These are phyloP conservation scores for Orchesellides sinensis DNA, from an alignment of 2,888 invertebrate genomes.

Conservation along the genomic window DNA sequence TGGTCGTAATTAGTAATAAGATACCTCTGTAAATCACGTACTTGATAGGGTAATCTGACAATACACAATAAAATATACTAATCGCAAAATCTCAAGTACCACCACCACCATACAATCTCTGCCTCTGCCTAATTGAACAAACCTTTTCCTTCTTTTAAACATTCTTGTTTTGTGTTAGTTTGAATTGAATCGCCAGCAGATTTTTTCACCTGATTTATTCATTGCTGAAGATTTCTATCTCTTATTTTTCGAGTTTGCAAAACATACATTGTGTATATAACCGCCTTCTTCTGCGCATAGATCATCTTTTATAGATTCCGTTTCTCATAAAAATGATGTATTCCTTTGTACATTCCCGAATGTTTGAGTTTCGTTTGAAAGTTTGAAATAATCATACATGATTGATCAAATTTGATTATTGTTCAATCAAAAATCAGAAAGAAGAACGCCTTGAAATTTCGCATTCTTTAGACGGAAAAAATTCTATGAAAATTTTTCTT, in stretches of 20 bases:
- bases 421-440: too few species aligned
- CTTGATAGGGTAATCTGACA: constrained; percentile 32
- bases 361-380: background rate
- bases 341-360: background rate
- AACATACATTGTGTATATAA: background rate
- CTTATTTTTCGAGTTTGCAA: background rate
- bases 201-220: background rate
- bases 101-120: background rate
- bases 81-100: background rate
- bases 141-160: too few species aligned
- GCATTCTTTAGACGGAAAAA: too few species aligned
- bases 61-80: constrained; percentile 3
- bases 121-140: too few species aligned
- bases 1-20: constrained; percentile 45
- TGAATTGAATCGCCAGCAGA: constrained; percentile 14
- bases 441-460: too few species aligned
- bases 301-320: too few species aligned
- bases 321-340: background rate
- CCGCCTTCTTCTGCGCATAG: background rate
- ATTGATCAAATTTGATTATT: background rate
- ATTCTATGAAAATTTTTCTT: background rate
- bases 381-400: background rate
- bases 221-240: background rate
- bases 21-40: constrained; percentile 56
- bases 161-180: background rate